Evolutionary conservation across 1,140 invertebrate species (phyloP).

Genomic region (Zaprionus inermis): DNA sequence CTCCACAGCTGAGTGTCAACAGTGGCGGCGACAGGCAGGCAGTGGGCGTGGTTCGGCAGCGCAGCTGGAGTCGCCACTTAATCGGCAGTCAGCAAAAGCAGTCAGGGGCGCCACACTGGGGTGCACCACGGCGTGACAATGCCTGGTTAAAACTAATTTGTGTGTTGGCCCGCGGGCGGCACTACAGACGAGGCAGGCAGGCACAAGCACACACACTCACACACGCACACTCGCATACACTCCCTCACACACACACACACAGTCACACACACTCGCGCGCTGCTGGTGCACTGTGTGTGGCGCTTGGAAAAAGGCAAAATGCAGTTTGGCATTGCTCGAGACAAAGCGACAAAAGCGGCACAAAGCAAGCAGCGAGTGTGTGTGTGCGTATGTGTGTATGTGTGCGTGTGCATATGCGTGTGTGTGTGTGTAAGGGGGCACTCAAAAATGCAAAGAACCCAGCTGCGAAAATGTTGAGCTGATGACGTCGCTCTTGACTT

Average conservation of each 20-base stretch:
- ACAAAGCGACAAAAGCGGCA: slow-evolving; percentile 72
- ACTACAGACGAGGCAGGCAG: background rate
- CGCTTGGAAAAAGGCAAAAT: slow-evolving; percentile 55
- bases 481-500: slow-evolving; percentile 62
- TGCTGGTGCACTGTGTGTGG: slow-evolving; percentile 47
- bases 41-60: too few relatives aligned
- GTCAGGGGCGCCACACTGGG: slow-evolving; percentile 60
- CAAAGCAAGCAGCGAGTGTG: slow-evolving; percentile 24
- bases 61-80: slow-evolving; percentile 49
- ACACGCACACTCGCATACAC: slow-evolving; percentile 17
- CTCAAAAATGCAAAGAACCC: slow-evolving; percentile 67
- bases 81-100: slow-evolving; percentile 61
- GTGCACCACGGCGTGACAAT: slow-evolving; percentile 73
- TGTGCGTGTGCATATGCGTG: slow-evolving; percentile 24
- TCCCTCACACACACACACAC: slow-evolving; percentile 21
- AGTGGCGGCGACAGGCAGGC: too few relatives aligned
- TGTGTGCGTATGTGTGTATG: slow-evolving; percentile 37
- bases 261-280: slow-evolving; percentile 50
- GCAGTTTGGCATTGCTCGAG: slow-evolving; percentile 78
- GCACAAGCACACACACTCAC: slow-evolving; percentile 21
- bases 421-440: slow-evolving; percentile 33
- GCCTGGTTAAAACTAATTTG: slow-evolving; percentile 80
- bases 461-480: slow-evolving; percentile 55
- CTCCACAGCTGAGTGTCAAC: slow-evolving; percentile 40
- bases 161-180: slow-evolving; percentile 49